Evolutionary conservation across 2,797 vertebrate species (phyloP).

Genomic region (Pampus argenteus): DNA sequence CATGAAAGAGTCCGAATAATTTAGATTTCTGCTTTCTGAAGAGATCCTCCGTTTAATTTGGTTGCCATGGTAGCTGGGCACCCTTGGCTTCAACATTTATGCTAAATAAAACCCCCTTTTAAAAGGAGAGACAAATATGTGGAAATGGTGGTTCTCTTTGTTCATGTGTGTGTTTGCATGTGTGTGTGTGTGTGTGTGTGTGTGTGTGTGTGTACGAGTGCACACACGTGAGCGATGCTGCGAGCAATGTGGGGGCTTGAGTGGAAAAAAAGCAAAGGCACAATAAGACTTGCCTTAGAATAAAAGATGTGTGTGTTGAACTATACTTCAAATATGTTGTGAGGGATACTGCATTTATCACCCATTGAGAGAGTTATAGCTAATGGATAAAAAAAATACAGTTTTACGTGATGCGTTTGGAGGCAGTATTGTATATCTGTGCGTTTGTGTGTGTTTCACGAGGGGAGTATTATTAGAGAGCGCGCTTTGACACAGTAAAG

Average conservation of each 20-base stretch:
- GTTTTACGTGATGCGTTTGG: constrained; percentile 64
- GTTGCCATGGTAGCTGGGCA: constrained; percentile 89
- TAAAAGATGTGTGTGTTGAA: constrained; percentile 70
- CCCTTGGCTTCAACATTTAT: constrained; percentile 90
- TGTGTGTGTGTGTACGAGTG: constrained; percentile 25
- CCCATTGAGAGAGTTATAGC: constrained; percentile 68
- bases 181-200: constrained; percentile 31
- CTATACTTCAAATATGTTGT: constrained; percentile 67
- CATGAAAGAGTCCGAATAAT: constrained; percentile 87
- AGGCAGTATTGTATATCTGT: constrained; percentile 60
- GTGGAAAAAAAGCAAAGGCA: constrained; percentile 66
- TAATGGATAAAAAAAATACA: constrained; percentile 72
- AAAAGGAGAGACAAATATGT: constrained; percentile 89
- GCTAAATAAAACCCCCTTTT: constrained; percentile 90
- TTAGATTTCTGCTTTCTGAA: constrained; percentile 89
- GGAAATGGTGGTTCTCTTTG: constrained; percentile 82
- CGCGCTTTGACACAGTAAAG: constrained; percentile 74
- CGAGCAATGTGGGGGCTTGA: constrained; percentile 66
- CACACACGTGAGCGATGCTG: constrained; percentile 40
- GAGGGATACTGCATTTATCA: constrained; percentile 67
- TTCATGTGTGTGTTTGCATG: constrained; percentile 66
- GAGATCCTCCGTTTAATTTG: constrained; percentile 90
- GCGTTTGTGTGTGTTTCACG: constrained; percentile 51
- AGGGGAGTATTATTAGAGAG: constrained; percentile 76
- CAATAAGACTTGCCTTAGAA: constrained; percentile 71